Base-by-base conservation (phyloP, 2,797 vertebrate species). In the Avahi laniger region DNA sequence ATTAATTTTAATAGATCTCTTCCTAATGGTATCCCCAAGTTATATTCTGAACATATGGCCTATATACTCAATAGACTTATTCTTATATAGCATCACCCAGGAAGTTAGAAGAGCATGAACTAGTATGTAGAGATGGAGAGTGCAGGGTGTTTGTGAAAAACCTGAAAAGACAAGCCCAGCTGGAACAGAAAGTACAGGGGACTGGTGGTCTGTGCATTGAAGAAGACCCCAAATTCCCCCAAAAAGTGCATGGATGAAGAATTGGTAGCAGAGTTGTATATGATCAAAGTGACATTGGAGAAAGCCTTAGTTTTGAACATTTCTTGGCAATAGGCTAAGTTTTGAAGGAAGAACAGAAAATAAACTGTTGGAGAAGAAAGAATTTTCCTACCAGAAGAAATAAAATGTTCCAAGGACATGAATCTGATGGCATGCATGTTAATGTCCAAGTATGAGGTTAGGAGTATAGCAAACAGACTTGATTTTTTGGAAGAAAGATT, bases 401-500 rank as follows among this genome's bases (percentile, higher is more conserved):
- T 78, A 50, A 91, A 76, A 41, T 72, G 35, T 85, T 89, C 93
- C 46, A 89, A 59, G 61, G 50, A 35, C 50, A n/a, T 15, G 33
- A 86, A 24, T 90, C 41, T 46, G 65, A 83, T 80, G 35, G 75
- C 57, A 26, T 70, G 75, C 57, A 26, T 70, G n/a, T 59, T 85
- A 80, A 88, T 65, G 46, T 89, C 26, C 22, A 75, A 79, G 38
- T 43, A 50, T 48, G 82, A 85, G 9, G 7, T 81, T 92, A 63
- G 78, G 35, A 78, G 38, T 33, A 52, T 72, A 85, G 26, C 59
- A 73, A 92, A 72, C 35, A 89, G 57, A 91, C 20, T 35, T 72
- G 67, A 46, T 76, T 80, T 90, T 84, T 78, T 94, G 91, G 73
- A 78, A 69, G 93, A 97, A 89, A 76, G 54, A 59, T 43, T 87